Evolutionary conservation across 2,113 vertebrate genomes (phyloP).

Genomic region (Cheilinus undulatus): DNA sequence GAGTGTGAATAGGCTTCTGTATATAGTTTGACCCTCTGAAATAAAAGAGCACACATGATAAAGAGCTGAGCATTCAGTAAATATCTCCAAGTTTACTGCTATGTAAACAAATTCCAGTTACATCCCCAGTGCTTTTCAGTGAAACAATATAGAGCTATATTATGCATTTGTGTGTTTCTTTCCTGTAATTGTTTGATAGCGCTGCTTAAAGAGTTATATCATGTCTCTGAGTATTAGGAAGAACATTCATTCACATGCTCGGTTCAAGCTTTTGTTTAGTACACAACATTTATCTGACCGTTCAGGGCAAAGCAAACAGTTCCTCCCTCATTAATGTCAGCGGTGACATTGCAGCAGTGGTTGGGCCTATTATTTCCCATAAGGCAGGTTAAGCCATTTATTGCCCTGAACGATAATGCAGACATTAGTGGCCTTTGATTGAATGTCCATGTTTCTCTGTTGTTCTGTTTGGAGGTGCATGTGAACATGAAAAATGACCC

Average conservation of each 20-base stretch:
- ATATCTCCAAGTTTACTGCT: no score
- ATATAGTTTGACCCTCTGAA: constrained; percentile 35
- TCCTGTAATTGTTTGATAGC: constrained; percentile 3
- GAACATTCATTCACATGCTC: constrained; percentile 46
- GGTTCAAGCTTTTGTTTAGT: constrained; percentile 48
- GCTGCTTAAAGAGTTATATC: constrained; percentile 50
- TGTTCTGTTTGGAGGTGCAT: constrained; percentile 58
- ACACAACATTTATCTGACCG: constrained; percentile 67
- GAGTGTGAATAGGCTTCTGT: constrained; percentile 20
- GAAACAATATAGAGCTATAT: background rate
- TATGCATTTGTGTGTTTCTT: constrained; percentile 5
- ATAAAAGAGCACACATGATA: no score
- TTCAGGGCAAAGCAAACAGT: constrained; percentile 65
- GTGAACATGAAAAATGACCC: constrained; percentile 77
- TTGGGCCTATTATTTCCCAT: constrained; percentile 63
- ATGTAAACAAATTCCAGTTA: no score
- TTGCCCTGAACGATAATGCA: constrained; percentile 75
- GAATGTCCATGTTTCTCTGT: constrained; percentile 70
- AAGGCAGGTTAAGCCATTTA: constrained; percentile 76
- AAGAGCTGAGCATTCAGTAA: background rate
- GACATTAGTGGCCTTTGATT: constrained; percentile 81
- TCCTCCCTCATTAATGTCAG: constrained; percentile 74
- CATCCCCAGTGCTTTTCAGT: background rate
- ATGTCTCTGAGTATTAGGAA: constrained; percentile 43
- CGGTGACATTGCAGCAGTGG: constrained; percentile 62